A percentile compares a stretch with the other conserved stretches of the same genome.
Conservation (phyloP, 2,113 vertebrate genomes). For the Alethe castanea region DNA sequence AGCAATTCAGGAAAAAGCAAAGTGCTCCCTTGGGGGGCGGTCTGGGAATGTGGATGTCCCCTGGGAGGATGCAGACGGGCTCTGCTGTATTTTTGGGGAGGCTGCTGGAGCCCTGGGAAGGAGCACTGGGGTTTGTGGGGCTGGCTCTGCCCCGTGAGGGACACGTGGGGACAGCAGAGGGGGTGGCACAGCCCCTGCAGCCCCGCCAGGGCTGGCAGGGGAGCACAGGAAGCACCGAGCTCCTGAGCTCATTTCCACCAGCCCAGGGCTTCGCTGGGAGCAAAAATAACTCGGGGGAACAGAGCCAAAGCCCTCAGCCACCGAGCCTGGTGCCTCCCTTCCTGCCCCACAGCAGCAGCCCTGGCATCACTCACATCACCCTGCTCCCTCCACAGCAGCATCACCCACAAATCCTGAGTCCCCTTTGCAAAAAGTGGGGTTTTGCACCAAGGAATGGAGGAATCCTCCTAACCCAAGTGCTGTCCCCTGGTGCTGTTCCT, state of each 20-base stretch:
- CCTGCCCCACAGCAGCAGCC: background rate
- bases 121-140: fast-evolving
- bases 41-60: background rate
- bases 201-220: background rate
- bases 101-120: background rate
- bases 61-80: background rate
- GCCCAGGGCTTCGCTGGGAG: background rate
- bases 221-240: background rate
- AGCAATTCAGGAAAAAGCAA: background rate
- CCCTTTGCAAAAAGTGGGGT: background rate
- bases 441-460: background rate
- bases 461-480: background rate
- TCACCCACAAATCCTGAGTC: background rate
- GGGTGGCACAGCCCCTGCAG: background rate
- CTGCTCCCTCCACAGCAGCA: background rate
- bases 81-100: fast-evolving
- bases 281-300: constrained; percentile 6
- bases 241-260: constrained; percentile 54
- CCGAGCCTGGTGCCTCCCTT: background rate
- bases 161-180: background rate
- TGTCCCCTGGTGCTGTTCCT: background rate
- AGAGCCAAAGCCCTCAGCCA: background rate
- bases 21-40: background rate
- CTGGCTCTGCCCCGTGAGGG: background rate
- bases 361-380: background rate